These are phyloP conservation scores for Cnemophilus loriae DNA, from an alignment of 2,113 vertebrate species.

Conservation along the genomic window DNA sequence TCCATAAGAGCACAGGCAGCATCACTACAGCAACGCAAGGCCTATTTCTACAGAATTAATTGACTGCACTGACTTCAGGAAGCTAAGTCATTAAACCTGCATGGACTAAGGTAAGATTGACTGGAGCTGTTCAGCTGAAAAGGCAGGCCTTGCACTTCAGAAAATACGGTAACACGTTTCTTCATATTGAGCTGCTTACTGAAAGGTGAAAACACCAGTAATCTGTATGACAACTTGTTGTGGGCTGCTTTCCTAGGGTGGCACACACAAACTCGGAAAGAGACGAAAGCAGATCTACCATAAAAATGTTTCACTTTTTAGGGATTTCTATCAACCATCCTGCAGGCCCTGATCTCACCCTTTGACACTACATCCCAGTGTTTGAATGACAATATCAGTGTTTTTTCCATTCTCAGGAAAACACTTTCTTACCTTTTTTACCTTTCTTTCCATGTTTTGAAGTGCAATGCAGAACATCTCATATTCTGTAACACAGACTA, in stretches of 20 bases:
- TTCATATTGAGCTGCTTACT: not conserved
- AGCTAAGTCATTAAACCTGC: not conserved
- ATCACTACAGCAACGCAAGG: not conserved
- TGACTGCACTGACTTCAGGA: not conserved
- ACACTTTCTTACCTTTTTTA: not conserved
- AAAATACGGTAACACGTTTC: not conserved
- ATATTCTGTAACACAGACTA: not conserved
- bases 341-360: not conserved
- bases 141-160: not conserved
- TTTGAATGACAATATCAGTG: not conserved
- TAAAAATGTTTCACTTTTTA: not conserved
- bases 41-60: not conserved
- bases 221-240: not conserved
- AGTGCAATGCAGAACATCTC: not conserved
- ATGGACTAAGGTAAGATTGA: not conserved
- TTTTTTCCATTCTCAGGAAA: not conserved
- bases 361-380: not conserved
- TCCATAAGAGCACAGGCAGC: not conserved
- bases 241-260: not conserved
- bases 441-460: not conserved
- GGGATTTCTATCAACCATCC: not conserved
- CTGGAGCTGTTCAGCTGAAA: not conserved
- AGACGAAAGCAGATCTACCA: not conserved
- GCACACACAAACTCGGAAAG: not conserved
- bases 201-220: not conserved